Percentiles rank a stretch among this genome's conserved stretches.
Conservation (phyloP, 2,888 invertebrate genomes). For the Brachylomia viminalis region DNA sequence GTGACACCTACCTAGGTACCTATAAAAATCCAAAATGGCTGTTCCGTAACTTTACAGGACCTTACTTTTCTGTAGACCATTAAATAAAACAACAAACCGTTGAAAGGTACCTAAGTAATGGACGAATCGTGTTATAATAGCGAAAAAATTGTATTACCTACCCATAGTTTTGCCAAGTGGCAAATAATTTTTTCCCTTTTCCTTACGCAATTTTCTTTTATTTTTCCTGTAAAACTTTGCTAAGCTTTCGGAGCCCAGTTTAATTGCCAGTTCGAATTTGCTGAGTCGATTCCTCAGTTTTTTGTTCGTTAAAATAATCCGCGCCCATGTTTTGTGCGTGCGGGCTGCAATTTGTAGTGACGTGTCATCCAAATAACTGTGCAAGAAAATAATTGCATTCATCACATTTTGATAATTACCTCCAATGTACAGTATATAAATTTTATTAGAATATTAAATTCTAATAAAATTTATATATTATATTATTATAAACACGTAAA, state of each 20-base stretch:
- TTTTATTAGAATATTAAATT: too few species aligned
- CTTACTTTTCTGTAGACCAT: constrained; percentile 21
- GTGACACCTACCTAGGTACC: background rate
- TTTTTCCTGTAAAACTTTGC: constrained; percentile 77
- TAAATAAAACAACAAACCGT: constrained; percentile 32
- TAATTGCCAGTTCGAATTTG: constrained; percentile 78
- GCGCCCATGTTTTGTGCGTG: constrained; percentile 76
- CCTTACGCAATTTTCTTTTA: constrained; percentile 70
- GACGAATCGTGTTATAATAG: constrained; percentile 22
- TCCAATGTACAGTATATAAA: too few species aligned
- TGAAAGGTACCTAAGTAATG: constrained; percentile 27
- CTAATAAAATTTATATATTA: too few species aligned
- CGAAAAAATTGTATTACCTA: constrained; percentile 70
- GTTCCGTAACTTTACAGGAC: background rate
- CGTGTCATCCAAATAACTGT: constrained; percentile 80
- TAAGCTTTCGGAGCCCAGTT: constrained; percentile 78
- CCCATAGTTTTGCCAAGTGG: constrained; percentile 71
- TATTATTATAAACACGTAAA: too few species aligned
- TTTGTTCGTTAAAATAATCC: constrained; percentile 78
- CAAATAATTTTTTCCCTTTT: constrained; percentile 75
- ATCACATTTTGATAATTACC: too few species aligned
- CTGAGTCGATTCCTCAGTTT: constrained; percentile 77
- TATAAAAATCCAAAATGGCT: constrained; percentile 5
- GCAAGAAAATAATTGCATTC: constrained; percentile 22
- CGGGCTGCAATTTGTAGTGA: constrained; percentile 76